These are phyloP conservation scores for Acanthosepion lycidas DNA, from an alignment of 2,888 invertebrate species.

Conservation along the genomic window DNA sequence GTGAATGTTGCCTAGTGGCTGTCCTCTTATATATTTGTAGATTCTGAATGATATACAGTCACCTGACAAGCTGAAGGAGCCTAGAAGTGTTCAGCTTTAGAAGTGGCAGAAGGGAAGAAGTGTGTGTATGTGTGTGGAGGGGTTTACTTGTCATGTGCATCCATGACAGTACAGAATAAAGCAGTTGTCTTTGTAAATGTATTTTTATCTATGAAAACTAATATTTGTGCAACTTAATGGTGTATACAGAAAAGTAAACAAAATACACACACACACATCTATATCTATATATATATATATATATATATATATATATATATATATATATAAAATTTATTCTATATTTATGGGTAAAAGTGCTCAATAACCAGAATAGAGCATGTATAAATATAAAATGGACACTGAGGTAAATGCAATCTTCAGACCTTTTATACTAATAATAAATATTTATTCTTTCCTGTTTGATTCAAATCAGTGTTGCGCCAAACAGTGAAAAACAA, in stretches of 20 bases:
- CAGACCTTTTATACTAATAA: too few species aligned
- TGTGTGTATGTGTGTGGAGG: background rate
- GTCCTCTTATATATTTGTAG: background rate
- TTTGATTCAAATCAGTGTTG: too few species aligned
- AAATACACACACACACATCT: too few species aligned
- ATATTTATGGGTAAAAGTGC: too few species aligned
- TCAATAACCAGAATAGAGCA: too few species aligned
- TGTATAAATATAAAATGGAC: too few species aligned
- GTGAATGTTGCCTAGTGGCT: slow-evolving; percentile 11
- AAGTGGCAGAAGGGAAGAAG: background rate
- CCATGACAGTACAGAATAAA: background rate
- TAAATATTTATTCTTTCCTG: too few species aligned
- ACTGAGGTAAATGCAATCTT: too few species aligned
- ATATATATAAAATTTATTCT: too few species aligned
- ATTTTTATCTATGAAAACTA: background rate
- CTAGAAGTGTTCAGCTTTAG: background rate
- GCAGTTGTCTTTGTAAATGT: background rate
- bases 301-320: too few species aligned
- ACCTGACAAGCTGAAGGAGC: background rate
- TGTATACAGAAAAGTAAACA: background rate
- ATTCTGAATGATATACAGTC: slow-evolving; percentile 8
- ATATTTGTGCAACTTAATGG: background rate
- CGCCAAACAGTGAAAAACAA: too few species aligned
- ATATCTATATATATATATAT: too few species aligned
- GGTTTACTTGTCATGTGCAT: background rate